These are phyloP conservation scores for Spatulosminthurus flaviceps DNA, from an alignment of 2,888 invertebrate genomes.

Conservation along the genomic window DNA sequence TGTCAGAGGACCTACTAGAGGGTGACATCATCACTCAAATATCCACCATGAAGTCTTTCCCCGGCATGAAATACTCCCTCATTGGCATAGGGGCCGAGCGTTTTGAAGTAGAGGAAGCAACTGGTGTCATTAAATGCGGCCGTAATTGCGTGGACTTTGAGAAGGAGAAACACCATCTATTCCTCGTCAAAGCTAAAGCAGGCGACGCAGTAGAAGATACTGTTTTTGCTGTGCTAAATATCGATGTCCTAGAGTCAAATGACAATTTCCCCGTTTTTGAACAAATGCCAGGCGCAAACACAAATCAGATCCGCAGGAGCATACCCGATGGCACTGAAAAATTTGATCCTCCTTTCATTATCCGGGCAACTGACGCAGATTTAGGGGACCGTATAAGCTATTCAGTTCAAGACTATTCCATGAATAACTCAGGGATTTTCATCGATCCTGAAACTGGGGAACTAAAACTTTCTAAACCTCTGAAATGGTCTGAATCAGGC, in stretches of 20 bases:
- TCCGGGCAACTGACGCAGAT: conserved; percentile 69
- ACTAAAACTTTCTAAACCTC: conserved; percentile 73
- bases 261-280: conserved; percentile 64
- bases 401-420: conserved; percentile 52
- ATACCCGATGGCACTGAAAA: conserved; percentile 79
- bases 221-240: conserved; percentile 58
- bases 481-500: conserved; percentile 66
- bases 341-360: conserved; percentile 82
- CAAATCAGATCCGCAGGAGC: conserved; percentile 68
- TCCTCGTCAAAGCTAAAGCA: conserved; percentile 59
- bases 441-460: conserved; percentile 78
- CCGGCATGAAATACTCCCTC: conserved; percentile 74
- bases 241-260: conserved; percentile 58
- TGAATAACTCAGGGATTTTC: conserved; percentile 66
- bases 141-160: conserved; percentile 60
- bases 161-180: conserved; percentile 60
- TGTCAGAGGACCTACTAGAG: conserved; percentile 76
- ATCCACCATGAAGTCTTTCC: conserved; percentile 56
- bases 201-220: conserved; percentile 57
- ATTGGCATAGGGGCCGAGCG: conserved; percentile 82
- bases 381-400: conserved; percentile 59
- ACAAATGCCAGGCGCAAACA: conserved; percentile 44
- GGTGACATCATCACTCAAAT: conserved; percentile 59
- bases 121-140: conserved; percentile 74
- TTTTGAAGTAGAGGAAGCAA: conserved; percentile 74